Percentiles rank a stretch among this genome's conserved stretches.
These are phyloP conservation scores for Sinella curviseta DNA, from an alignment of 1,140 invertebrate species.

Conservation along the genomic window DNA sequence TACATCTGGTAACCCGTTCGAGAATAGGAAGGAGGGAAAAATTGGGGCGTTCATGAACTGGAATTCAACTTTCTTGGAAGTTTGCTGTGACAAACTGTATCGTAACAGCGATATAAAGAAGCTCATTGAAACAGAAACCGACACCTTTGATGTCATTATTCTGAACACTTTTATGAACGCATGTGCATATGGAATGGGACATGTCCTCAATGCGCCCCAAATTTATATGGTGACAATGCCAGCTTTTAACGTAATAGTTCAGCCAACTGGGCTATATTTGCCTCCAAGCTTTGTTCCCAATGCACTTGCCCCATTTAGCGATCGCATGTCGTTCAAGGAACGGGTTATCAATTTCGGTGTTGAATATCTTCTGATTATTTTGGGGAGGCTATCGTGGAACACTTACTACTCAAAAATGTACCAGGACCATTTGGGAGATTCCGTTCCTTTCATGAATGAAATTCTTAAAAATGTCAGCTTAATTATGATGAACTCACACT, in stretches of 20 bases:
- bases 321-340: not conserved
- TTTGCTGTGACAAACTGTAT: not conserved
- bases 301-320: constrained; percentile 11
- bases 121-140: not conserved
- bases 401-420: not conserved
- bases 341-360: not conserved
- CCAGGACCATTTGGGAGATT: not conserved
- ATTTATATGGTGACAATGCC: constrained; percentile 34
- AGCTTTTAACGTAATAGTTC: not conserved
- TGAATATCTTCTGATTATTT: not conserved
- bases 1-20: constrained; percentile 23
- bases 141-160: constrained; percentile 37
- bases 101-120: not conserved
- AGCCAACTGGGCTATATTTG: not conserved
- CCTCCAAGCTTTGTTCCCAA: constrained; percentile 31
- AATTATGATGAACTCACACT: constrained; percentile 53
- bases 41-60: not conserved
- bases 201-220: constrained; percentile 18
- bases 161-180: constrained; percentile 31
- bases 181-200: constrained; percentile 16
- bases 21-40: constrained; percentile 27
- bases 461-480: constrained; percentile 37
- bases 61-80: not conserved
- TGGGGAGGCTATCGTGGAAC: not conserved
- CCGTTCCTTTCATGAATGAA: not conserved